phyloP scores from a whole-genome alignment of 92 coral and sea anemone genomes.

The Palythoa grandis region DNA sequence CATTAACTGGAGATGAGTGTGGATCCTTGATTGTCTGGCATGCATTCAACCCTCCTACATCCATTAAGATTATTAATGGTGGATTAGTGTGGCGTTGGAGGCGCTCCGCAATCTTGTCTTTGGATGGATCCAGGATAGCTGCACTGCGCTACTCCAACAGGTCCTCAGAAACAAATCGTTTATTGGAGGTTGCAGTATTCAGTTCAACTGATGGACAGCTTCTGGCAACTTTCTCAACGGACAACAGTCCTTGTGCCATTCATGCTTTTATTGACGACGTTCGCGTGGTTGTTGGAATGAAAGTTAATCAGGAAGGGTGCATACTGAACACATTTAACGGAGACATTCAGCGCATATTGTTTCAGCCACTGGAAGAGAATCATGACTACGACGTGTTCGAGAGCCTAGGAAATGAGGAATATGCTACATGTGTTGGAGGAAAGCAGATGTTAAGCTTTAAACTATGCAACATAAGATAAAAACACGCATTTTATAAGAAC shows the following conservation, averaged over 20 bases:
- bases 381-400: neutral
- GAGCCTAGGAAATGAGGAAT: slow-evolving; percentile 4
- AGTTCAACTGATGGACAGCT: slow-evolving; percentile 21
- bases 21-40: slow-evolving; percentile 40
- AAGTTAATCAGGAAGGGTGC: neutral
- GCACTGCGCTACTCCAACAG: neutral
- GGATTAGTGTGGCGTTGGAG: slow-evolving; percentile 27
- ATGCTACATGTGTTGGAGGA: neutral
- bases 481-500: too few species aligned
- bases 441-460: slow-evolving; percentile 12
- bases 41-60: slow-evolving; percentile 15
- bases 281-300: slow-evolving; percentile 24
- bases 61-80: slow-evolving; percentile 26
- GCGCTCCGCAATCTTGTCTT: neutral
- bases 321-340: slow-evolving; percentile 6
- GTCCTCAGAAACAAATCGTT: neutral
- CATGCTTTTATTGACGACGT: slow-evolving; percentile 4
- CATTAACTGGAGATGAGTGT: slow-evolving; percentile 26
- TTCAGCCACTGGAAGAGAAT: neutral
- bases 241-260: neutral
- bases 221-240: slow-evolving; percentile 2
- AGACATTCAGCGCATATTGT: slow-evolving; percentile 4
- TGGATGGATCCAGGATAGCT: slow-evolving; percentile 34
- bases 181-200: slow-evolving; percentile 20
- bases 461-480: slow-evolving; percentile 29